Base-by-base conservation (phyloP, 92 coral and sea anemone genomes). In the Desmophyllum pertusum region DNA sequence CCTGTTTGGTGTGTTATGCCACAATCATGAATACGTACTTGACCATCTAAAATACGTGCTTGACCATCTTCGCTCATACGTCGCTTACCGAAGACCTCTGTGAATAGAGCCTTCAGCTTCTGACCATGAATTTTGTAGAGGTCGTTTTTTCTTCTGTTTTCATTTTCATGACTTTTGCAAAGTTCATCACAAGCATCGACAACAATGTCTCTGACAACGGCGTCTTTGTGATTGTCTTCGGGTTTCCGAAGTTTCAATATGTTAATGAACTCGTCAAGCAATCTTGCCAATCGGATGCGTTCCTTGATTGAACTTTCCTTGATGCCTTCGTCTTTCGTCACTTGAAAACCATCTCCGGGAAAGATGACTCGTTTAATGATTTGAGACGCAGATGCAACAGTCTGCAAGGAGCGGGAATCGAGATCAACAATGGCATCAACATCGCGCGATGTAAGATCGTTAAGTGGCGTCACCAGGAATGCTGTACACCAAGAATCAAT, bases 401-500 rank as follows among this genome's bases (percentile, higher is more conserved):
- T 51, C 18, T 75, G 40, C 13, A 88, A 77, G 13, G 73, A 46
- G 15, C 29, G 48, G 31, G 83, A 67, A 13, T 88, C 79, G 31
- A 92, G 76, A 41, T 88, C 81, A 41, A 72, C 81, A 59, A 92
- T 89, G 35, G 90, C 88, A 78, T 92, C 92, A 31, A 88, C 46
- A 59, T 92, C 92, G 33, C 92, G 87, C 33, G 92, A 85, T 13
- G 73, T 70, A 5, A 78, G 75, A 10, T 92, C 72, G 14, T 76
- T 35, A 2, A 41, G 55, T 1, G 86, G 86, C 0, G 90, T 69
- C 17, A 74, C 70, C 43, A 92, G 55, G 68, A 92, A 72, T 13
- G 90, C 87, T 38, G 80, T 77, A 73, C 92, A 92, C 95, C 95
- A 92, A 10, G 89, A 78, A 73, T 92, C 84, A 31, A 89, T 89